These are phyloP conservation scores for Sclerurus mexicanus DNA, from an alignment of 2,113 vertebrate species.

Conservation along the genomic window DNA sequence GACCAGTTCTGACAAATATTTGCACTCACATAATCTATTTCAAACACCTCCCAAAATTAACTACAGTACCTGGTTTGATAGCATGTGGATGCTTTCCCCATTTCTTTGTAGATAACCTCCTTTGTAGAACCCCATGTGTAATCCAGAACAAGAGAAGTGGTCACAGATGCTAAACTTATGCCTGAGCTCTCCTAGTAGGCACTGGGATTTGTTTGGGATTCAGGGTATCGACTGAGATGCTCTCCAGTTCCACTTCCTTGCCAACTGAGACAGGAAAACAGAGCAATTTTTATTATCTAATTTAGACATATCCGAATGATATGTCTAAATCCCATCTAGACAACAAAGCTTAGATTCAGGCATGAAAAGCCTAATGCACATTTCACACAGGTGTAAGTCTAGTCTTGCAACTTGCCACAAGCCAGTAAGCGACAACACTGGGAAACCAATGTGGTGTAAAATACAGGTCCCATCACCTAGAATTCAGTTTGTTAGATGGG, in stretches of 20 bases:
- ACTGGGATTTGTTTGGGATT: background rate
- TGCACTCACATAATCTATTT: background rate
- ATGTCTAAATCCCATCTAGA: background rate
- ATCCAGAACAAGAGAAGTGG: background rate
- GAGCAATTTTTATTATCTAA: background rate
- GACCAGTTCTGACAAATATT: constrained; percentile 24
- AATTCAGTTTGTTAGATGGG: background rate
- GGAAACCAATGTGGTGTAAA: background rate
- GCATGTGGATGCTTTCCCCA: background rate
- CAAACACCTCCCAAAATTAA: background rate
- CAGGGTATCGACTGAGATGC: background rate
- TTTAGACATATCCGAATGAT: background rate
- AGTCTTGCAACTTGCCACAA: background rate
- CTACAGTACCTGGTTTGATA: background rate
- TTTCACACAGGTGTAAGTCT: background rate
- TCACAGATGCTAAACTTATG: background rate
- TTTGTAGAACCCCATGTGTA: background rate
- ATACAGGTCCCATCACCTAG: background rate
- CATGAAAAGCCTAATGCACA: background rate
- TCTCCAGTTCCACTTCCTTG: background rate
- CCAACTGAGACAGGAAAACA: background rate
- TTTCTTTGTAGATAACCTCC: background rate
- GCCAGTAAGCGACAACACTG: background rate
- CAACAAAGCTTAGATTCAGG: background rate
- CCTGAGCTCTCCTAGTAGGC: background rate